These are phyloP conservation scores for Siderastrea siderea DNA, from an alignment of 92 coral and sea anemone genomes.

Conservation along the genomic window DNA sequence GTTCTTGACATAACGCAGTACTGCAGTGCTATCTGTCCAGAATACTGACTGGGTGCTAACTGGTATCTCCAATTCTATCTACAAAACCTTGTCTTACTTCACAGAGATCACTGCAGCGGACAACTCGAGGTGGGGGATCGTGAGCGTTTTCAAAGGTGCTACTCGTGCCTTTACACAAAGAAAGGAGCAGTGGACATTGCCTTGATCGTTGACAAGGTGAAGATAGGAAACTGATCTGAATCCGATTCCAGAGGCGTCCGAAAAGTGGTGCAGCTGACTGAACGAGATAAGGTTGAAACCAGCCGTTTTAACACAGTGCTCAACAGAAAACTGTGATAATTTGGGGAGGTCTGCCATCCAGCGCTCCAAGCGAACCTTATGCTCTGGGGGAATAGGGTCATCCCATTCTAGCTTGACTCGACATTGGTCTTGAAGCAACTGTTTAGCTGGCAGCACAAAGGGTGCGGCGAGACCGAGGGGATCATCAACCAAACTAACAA, in stretches of 20 bases:
- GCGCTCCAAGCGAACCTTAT: neutral
- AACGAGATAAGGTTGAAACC: neutral
- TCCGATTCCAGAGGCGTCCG: slow-evolving; percentile 24
- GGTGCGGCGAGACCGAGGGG: slow-evolving; percentile 15
- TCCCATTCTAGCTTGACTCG: slow-evolving; percentile 26
- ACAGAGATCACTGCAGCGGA: slow-evolving; percentile 2
- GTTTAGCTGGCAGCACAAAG: neutral
- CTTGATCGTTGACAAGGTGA: neutral
- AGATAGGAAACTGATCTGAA: slow-evolving; percentile 4
- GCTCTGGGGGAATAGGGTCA: neutral
- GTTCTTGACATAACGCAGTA: slow-evolving; percentile 31
- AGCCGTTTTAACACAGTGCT: neutral
- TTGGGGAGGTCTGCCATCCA: neutral
- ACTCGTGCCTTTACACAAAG: slow-evolving; percentile 22
- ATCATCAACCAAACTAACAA: neutral
- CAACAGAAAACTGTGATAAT: neutral
- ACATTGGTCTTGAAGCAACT: slow-evolving; percentile 8
- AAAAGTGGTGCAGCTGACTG: slow-evolving; percentile 16
- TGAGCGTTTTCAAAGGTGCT: slow-evolving; percentile 10
- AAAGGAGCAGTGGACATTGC: neutral
- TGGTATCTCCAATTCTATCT: slow-evolving; percentile 9
- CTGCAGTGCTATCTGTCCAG: slow-evolving; percentile 51
- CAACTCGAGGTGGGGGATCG: slow-evolving; percentile 32
- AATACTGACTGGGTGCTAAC: slow-evolving; percentile 3
- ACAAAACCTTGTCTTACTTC: neutral